Evolutionary conservation across 2,113 vertebrate genomes (phyloP).

Genomic region (Chlorodrepanis virens): DNA sequence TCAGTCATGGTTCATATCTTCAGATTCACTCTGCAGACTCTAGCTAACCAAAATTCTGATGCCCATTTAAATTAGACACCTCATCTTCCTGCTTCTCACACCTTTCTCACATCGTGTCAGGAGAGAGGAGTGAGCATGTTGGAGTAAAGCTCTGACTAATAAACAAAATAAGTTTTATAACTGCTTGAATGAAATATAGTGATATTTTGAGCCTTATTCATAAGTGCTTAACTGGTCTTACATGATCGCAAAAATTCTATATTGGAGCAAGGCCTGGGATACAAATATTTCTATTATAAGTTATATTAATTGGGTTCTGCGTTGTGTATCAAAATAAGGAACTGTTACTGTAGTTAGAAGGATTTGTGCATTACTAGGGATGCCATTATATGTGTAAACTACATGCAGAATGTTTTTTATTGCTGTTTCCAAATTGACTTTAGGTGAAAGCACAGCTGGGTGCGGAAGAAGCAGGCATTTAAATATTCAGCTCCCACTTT

Average conservation of each 20-base stretch:
- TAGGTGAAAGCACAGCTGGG: slow-evolving; percentile 54
- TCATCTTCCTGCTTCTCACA: not conserved
- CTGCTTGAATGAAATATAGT: not conserved
- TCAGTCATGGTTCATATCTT: not conserved
- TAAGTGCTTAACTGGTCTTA: not conserved
- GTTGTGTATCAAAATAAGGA: not conserved
- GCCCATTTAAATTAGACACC: not conserved
- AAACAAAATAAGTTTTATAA: not conserved
- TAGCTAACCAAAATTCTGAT: not conserved
- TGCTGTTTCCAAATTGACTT: slow-evolving; percentile 48
- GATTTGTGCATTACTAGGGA: not conserved
- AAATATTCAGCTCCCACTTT: slow-evolving; percentile 64
- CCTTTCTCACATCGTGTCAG: not conserved
- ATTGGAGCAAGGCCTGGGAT: not conserved
- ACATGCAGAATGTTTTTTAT: not conserved
- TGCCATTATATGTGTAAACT: slow-evolving; percentile 45
- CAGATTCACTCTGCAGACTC: not conserved
- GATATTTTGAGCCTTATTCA: not conserved
- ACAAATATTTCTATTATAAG: not conserved
- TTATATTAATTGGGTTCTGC: not conserved
- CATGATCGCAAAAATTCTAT: not conserved
- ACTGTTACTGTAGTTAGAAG: not conserved
- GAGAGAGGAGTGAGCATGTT: not conserved
- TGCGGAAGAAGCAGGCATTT: slow-evolving; percentile 41
- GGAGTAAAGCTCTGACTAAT: not conserved